Evolutionary conservation across 2,113 vertebrate genomes (phyloP).

Genomic region (Dasyornis broadbenti): DNA sequence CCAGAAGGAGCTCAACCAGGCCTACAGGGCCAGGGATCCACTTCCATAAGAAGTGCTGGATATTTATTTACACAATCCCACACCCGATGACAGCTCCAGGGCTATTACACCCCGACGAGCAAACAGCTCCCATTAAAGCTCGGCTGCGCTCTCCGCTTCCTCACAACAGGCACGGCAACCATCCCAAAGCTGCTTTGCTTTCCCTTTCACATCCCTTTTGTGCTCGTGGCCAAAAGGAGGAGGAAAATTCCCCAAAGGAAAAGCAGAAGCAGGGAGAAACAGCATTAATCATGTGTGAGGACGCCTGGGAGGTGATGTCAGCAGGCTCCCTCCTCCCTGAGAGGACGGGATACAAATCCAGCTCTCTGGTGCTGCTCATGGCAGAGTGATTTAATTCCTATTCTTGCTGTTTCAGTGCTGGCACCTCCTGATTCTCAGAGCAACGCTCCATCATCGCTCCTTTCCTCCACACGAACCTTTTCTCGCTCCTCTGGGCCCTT

Average conservation of each 20-base stretch:
- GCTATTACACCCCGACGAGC: background rate
- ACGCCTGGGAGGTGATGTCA: background rate
- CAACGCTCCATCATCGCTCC: background rate
- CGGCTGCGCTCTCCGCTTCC: rapidly evolving
- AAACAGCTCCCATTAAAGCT: background rate
- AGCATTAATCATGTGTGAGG: background rate
- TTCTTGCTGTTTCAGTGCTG: background rate
- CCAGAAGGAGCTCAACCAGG: background rate
- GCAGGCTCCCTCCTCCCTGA: background rate
- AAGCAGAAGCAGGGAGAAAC: background rate
- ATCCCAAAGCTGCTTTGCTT: background rate
- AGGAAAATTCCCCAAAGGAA: background rate
- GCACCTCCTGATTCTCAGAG: background rate
- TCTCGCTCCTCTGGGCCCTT: background rate
- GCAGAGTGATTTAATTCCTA: background rate
- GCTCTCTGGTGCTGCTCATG: rapidly evolving
- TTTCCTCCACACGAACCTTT: background rate
- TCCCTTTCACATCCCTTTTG: background rate
- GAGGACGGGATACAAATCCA: background rate
- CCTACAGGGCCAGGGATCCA: background rate
- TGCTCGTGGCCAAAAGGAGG: background rate
- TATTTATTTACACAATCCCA: background rate
- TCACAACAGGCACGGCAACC: background rate
- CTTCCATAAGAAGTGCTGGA: background rate
- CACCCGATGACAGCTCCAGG: background rate